Base-by-base conservation (phyloP, 2,113 vertebrate species). In the Cranoglanis bouderius region DNA sequence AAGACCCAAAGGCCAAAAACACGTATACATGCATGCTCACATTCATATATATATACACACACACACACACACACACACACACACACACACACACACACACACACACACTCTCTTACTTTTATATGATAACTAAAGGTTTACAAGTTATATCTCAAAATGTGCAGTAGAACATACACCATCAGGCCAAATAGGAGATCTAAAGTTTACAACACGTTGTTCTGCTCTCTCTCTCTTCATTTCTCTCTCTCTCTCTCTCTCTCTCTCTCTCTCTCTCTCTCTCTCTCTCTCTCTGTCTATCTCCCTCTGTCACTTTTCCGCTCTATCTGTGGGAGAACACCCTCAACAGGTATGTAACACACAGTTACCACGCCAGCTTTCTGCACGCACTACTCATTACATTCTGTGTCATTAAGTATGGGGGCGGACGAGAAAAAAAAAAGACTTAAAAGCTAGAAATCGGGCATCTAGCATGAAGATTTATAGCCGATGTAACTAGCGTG, bases 261-360 rank as follows among this genome's bases (percentile, higher is more conserved):
- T 84, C 29, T 29, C 8, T 43, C 35, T 29, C 21, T 49, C 82
- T 74, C 67, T 74, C 49, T 74, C 51, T 57, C 35, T 75, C n/a
- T 51, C 40, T 84, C 29, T 29, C 38, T 18, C 26, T 32, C 38
- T 70, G 1, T 49, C 29, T 29, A 2, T 87, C 32, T 55, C 32
- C 35, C 19, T 19, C 18, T 67, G 16, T 83, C 57, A 26, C 53
- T 61, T 87, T n/a, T 51, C 13, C 29, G 1, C 74, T 80, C 57
- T 26, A 12, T 87, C 72, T 86, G 81, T 91, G 85, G 90, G 90
- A 92, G 94, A 94, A 93, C 94, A 93, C 94, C 94, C 94, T 87
- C 89, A 87, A 92, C 94, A 94, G 94, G 95, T 95, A 95, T 95
- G 94, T 92, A 90, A 90, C 63, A 84, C 91, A 93, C 91, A 95